Conservation (phyloP, 37 sponge, comb jelly and placozoan species). For the Cliona cf. orientalis region DNA sequence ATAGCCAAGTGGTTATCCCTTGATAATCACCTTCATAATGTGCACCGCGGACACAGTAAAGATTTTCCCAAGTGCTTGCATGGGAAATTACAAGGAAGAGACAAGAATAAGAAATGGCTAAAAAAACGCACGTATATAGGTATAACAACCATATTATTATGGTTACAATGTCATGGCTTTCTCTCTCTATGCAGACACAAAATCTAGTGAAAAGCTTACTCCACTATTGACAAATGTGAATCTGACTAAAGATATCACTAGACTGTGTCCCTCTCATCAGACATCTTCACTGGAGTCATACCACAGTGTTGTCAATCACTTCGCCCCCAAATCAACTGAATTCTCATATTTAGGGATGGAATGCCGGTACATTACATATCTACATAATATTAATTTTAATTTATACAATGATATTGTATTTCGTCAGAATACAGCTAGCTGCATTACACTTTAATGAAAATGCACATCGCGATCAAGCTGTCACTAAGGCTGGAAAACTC, state of each 20-base stretch:
- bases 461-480: not conserved
- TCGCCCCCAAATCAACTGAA: slow-evolving; percentile 55
- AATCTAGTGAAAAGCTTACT: slow-evolving; percentile 1
- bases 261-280: too few relatives aligned
- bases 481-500: not conserved
- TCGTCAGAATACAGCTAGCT: not conserved
- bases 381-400: too few relatives aligned
- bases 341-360: slow-evolving; percentile 50
- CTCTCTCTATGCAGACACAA: not conserved
- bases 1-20: slow-evolving; percentile 60
- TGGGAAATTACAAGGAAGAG: not conserved
- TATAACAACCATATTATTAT: too few relatives aligned
- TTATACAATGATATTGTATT: not conserved
- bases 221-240: not conserved
- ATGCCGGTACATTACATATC: slow-evolving; percentile 29
- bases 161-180: not conserved
- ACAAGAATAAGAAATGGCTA: too few relatives aligned
- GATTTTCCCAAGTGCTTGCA: too few relatives aligned
- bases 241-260: slow-evolving; percentile 24
- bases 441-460: slow-evolving; percentile 32
- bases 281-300: too few relatives aligned
- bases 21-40: slow-evolving; percentile 43
- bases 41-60: too few relatives aligned
- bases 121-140: slow-evolving; percentile 43
- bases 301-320: slow-evolving; percentile 46